Base-by-base conservation (phyloP, 2,888 invertebrate species). In the Lydus trimaculatus region DNA sequence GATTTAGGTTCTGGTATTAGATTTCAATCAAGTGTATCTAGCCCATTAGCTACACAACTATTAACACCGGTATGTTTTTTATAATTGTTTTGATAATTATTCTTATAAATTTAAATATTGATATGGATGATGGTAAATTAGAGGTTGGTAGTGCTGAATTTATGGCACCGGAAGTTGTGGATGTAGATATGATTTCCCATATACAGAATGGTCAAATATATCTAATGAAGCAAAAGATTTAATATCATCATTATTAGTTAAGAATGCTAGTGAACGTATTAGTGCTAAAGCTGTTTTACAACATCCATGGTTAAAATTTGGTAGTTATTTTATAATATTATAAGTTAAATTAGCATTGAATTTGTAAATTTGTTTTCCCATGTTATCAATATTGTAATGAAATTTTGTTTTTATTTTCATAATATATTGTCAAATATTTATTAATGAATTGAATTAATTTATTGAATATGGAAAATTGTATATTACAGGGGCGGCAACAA, bases 1-100 rank as follows among this genome's bases (percentile, higher is more conserved):
- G 99, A 99, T 87, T 90, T 99, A 82, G 98, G 98, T 73, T 97
- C 97, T 75, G 97, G 97, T 68, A 95, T 97, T 80, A 94, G 94
- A 83, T 94, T 96, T 86, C 95, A 94, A 80, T 91, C 93, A 70
- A 92, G 92, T 80, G 88, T 94, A 77, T 91, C 92, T 76, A 93
- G 94, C 84, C 95, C 96, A 69, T 89, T 96, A 80, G 95, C 95
- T 64, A 98, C 98, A 61, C 97, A 96, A 86, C 90, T 98, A 61
- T 89, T 95, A 82, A 97, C 97, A 79, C 98, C 98, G 79, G 97
- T 94, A 82, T 89, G 89, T n/a, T 87, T 48, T 20, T 0, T 2
- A 20, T 20, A 6, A 7, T 48, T 70, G 65, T n/a, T 8, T 43
- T n/a, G n/a, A n/a, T n/a, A n/a, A 28, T 48, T 17, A n/a, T 56